Conservation (phyloP, 2,797 vertebrate genomes). For the Myotis findleyi region DNA sequence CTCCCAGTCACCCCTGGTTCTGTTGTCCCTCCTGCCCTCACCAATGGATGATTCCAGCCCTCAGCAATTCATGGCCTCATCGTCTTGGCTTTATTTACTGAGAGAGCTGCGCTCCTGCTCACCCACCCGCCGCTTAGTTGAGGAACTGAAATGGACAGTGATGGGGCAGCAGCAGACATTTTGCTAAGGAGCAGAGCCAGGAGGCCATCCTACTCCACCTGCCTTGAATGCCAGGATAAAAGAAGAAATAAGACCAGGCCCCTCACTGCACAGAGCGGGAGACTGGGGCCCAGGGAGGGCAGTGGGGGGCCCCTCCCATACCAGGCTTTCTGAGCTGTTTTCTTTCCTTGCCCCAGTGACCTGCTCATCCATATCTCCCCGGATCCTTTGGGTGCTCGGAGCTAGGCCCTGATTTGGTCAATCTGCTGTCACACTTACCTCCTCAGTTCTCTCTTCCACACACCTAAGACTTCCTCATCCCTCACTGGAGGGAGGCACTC, state of each 20-base stretch:
- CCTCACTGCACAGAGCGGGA: neutral
- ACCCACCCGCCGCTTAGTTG: neutral
- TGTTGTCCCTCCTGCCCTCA: neutral
- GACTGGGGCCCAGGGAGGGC: neutral
- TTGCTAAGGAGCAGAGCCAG: neutral
- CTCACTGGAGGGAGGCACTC: neutral
- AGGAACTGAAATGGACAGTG: neutral
- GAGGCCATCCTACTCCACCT: accelerated
- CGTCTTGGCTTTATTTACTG: neutral
- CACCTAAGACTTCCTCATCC: neutral
- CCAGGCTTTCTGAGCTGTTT: neutral
- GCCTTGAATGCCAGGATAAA: neutral
- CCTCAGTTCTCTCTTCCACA: neutral
- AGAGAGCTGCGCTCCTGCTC: neutral
- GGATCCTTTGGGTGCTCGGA: neutral
- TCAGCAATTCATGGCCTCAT: constrained; percentile 31
- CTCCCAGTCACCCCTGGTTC: neutral
- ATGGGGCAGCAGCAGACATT: neutral
- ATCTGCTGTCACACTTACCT: neutral
- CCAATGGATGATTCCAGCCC: neutral
- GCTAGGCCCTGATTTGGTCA: neutral
- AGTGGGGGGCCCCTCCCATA: too few relatives aligned
- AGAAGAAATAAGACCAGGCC: neutral
- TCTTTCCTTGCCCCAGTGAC: neutral
- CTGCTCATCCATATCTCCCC: neutral